A percentile compares a stretch with the other conserved stretches of the same genome.
phyloP scores from a whole-genome alignment of 37 sponge, comb jelly and placozoan species.

The Chondrilla cf. caribensis region DNA sequence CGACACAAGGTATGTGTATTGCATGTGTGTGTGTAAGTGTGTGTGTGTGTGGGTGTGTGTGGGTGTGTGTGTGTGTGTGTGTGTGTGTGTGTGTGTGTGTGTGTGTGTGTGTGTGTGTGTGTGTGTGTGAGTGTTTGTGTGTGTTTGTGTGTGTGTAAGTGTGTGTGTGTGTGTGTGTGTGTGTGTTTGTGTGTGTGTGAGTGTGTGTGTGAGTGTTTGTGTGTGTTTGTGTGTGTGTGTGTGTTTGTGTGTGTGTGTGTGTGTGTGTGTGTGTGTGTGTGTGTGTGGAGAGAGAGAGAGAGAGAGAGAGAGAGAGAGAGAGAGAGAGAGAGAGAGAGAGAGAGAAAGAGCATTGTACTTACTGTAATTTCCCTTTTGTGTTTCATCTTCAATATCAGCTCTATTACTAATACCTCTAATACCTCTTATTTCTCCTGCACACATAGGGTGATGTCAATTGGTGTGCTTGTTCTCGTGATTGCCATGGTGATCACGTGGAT shows the following conservation, averaged over 20 bases:
- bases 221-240: no score
- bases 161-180: slow-evolving; percentile 1
- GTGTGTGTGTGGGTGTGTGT: not conserved
- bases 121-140: not conserved
- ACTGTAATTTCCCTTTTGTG: no score
- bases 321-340: not conserved
- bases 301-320: not conserved
- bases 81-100: slow-evolving; percentile 7
- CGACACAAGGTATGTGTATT: not conserved
- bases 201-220: no score
- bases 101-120: not conserved
- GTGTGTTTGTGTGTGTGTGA: no score
- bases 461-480: not conserved
- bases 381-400: no score
- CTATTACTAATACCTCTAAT: no score
- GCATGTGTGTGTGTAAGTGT: not conserved
- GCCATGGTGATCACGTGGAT: not conserved
- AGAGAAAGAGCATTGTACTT: not conserved
- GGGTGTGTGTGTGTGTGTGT: not conserved
- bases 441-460: slow-evolving; percentile 2
- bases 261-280: no score
- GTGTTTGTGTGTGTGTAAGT: not conserved
- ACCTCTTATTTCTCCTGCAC: not conserved
- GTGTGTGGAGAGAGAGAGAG: no score
- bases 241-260: no score